phyloP scores from a whole-genome alignment of 1,140 invertebrate species.

The Cydia splendana region DNA sequence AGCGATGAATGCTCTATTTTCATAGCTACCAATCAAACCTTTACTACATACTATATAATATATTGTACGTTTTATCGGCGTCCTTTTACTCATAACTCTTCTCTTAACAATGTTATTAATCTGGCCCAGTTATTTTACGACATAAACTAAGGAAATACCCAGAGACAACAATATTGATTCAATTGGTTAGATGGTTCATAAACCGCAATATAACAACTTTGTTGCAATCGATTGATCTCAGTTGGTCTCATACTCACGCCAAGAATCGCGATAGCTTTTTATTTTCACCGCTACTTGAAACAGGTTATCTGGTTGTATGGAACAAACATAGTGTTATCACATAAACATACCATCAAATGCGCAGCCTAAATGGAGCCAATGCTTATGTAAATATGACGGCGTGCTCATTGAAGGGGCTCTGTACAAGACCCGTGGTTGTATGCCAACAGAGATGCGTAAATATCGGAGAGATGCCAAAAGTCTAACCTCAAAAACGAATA shows the following conservation, averaged over 20 bases:
- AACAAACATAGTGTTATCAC: neutral
- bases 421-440: neutral
- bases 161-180: too few species aligned
- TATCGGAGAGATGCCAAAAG: neutral
- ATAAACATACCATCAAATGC: neutral
- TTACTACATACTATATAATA: too few species aligned
- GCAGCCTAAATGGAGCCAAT: neutral
- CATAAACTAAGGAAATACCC: too few species aligned
- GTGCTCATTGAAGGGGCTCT: neutral
- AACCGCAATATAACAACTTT: neutral
- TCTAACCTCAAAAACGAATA: neutral
- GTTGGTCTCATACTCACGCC: neutral
- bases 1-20: neutral
- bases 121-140: too few species aligned
- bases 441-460: neutral
- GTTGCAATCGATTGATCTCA: neutral
- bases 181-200: neutral
- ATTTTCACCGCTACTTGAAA: neutral
- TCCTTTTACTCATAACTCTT: too few species aligned
- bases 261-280: neutral
- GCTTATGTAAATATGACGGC: constrained; percentile 1
- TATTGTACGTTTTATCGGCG: too few species aligned
- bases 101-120: too few species aligned
- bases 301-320: neutral
- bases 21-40: too few species aligned